Conservation (phyloP, 2,888 invertebrate species). For the Vesta saturnalis region DNA sequence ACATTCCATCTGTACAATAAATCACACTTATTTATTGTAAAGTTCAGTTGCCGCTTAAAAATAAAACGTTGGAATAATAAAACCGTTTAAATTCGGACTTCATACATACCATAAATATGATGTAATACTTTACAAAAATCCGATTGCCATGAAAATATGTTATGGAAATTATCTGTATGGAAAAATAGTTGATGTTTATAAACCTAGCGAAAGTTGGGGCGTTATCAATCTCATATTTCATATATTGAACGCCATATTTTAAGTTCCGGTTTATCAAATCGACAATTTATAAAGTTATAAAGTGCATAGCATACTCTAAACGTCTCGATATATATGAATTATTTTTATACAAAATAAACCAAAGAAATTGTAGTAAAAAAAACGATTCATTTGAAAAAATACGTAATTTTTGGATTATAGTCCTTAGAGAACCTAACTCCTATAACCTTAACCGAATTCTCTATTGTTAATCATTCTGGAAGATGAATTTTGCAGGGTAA, state of each 20-base stretch:
- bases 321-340: slow-evolving; percentile 4
- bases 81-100: neutral
- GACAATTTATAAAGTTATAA: slow-evolving; percentile 6
- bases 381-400: neutral
- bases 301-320: slow-evolving; percentile 10
- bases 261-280: slow-evolving; percentile 12
- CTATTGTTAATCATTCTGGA: neutral
- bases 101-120: neutral
- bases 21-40: no score
- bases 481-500: neutral
- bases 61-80: neutral
- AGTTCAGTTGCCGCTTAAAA: no score
- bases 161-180: slow-evolving; percentile 5
- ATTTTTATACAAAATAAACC: slow-evolving; percentile 1
- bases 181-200: slow-evolving; percentile 8
- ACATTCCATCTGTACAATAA: no score
- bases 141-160: neutral
- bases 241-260: slow-evolving; percentile 8
- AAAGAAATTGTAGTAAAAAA: no score
- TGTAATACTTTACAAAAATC: neutral
- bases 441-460: neutral
- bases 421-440: neutral
- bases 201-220: neutral
- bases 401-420: no score
- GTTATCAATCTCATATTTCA: slow-evolving; percentile 10